Percentiles rank a stretch among this genome's conserved stretches.
Conservation (phyloP, 2,888 invertebrate species). For the Neuroscelio doddi region DNA sequence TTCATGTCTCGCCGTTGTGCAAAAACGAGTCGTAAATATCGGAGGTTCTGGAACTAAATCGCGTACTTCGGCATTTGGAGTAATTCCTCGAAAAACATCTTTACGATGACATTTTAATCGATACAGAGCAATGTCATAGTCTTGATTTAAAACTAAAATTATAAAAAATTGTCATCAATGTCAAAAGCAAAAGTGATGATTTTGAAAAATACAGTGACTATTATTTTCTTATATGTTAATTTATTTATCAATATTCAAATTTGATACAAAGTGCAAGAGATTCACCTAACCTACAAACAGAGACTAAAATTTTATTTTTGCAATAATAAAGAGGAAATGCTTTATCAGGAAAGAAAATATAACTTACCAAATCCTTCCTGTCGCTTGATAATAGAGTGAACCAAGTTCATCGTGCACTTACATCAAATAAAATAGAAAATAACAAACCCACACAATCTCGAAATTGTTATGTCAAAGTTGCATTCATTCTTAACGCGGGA, state of each 20-base stretch:
- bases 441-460: no score
- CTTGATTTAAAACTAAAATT: constrained; percentile 59
- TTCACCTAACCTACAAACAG: constrained; percentile 14
- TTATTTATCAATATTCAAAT: no score
- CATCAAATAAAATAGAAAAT: constrained; percentile 4
- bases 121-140: constrained; percentile 78
- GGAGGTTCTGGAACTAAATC: constrained; percentile 80
- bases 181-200: neutral
- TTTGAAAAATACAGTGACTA: no score
- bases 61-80: constrained; percentile 72
- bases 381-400: constrained; percentile 54
- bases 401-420: constrained; percentile 22
- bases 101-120: constrained; percentile 77
- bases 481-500: no score
- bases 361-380: constrained; percentile 63
- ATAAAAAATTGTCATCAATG: neutral
- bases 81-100: constrained; percentile 80
- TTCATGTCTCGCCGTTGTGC: constrained; percentile 78
- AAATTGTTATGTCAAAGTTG: no score
- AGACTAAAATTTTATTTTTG: neutral
- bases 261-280: no score
- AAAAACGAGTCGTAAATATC: constrained; percentile 87
- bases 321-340: neutral
- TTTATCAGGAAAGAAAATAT: constrained; percentile 5
- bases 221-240: no score